These are phyloP conservation scores for Ooceraea biroi DNA, from an alignment of 1,140 invertebrate genomes.

Conservation along the genomic window DNA sequence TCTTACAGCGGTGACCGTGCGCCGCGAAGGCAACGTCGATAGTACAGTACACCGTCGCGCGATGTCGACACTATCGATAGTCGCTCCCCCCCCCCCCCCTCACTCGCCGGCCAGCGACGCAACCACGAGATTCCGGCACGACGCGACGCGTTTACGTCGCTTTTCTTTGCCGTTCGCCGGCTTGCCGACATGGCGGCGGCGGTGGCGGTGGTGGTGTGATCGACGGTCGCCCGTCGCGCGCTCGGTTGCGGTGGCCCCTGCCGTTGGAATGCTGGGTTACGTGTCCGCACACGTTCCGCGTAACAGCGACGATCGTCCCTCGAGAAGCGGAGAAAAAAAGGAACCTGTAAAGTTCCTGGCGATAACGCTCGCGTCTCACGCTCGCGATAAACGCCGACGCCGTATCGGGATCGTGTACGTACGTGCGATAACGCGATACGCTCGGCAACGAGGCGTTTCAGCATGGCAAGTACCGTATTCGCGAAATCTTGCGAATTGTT, in stretches of 20 bases:
- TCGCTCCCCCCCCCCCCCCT: not conserved
- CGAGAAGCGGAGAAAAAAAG: conserved; percentile 10
- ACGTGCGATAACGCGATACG: conserved; percentile 15
- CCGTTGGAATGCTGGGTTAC: conserved; percentile 31
- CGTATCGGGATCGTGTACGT: conserved; percentile 19
- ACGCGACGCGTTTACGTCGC: conserved; percentile 6
- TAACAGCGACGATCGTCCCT: conserved; percentile 11
- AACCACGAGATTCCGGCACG: not conserved
- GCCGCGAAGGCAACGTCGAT: conserved; percentile 71
- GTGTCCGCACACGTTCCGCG: conserved; percentile 1
- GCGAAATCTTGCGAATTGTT: too few relatives aligned
- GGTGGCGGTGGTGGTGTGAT: not conserved
- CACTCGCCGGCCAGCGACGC: not conserved
- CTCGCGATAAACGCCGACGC: conserved; percentile 12
- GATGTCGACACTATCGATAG: conserved; percentile 69
- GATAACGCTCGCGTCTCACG: conserved; percentile 26
- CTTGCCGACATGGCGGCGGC: conserved; percentile 23
- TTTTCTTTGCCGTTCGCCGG: conserved; percentile 31
- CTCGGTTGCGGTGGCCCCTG: not conserved
- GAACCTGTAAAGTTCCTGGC: not conserved
- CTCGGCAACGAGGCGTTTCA: too few relatives aligned
- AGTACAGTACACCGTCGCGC: conserved; percentile 81
- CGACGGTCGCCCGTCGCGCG: not conserved
- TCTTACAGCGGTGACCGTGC: conserved; percentile 50
- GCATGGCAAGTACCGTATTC: too few relatives aligned